Base-by-base conservation (phyloP, 2,888 invertebrate species). In the Hermodice carunculata region DNA sequence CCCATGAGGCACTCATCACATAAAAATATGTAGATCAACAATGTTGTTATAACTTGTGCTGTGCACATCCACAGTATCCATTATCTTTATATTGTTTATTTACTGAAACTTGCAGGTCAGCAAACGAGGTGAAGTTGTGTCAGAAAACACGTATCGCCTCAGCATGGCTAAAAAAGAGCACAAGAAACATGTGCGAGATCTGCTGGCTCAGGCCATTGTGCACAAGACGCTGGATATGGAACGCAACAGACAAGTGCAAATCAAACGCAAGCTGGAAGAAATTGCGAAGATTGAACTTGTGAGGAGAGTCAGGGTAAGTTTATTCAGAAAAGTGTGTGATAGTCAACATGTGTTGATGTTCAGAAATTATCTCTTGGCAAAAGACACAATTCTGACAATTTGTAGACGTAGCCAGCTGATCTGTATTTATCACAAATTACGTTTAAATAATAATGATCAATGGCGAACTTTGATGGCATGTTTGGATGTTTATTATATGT, bases 171-270 rank as follows among this genome's bases (percentile, higher is more conserved):
- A 81, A 11, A 80, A 80, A 42, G 84, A 85, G 64, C 85, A 85
- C 68, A 80, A 82, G 67, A 78, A 80, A 52, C 81, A 83, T 56
- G 85, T 86, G n/a, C 81, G 83, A 54, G 81, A 85, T 43, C 75
- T 85, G 52, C 74, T 86, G n/a, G 84, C 85, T 4, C 84, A 85
- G 70, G 85, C 85, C 22, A 85, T 86, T 22, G 84, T 85, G 14
- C 80, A 85, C 70, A 86, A 85, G 64, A 82, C 84, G 0, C 75
- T 85, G n/a, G 84, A 84, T 65, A 71, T 85, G 48, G 83, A 85
- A 64, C 69, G 83, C 34, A 73, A 71, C 29, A 67, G 84, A 54
- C 82, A 84, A 61, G 80, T 81, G 3, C 78, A 80, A 56, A 83
- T 86, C 22, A 77, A 79, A 44, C 74, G 76, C 40, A 84, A 84